phyloP scores from a whole-genome alignment of 1,140 invertebrate genomes.

The Cotesia typhae region DNA sequence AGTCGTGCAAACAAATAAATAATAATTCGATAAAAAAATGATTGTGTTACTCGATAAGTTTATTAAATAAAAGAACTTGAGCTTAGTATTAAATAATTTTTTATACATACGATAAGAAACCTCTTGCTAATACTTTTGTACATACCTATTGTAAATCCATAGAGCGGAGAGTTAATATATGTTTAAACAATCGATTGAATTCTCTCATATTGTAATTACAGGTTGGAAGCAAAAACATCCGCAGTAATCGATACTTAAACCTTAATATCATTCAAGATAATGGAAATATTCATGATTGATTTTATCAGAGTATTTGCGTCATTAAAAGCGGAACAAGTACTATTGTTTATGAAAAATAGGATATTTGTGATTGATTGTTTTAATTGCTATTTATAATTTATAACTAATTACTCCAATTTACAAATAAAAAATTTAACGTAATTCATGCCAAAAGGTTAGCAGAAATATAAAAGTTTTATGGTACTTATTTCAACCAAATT shows the following conservation, averaged over 20 bases:
- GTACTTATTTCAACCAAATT: too few relatives aligned
- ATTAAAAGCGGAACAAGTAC: too few relatives aligned
- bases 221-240: slow-evolving; percentile 33
- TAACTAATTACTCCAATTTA: too few relatives aligned
- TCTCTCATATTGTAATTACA: slow-evolving; percentile 32
- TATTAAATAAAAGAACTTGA: slow-evolving; percentile 29
- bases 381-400: too few relatives aligned
- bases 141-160: slow-evolving; percentile 25
- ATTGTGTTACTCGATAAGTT: slow-evolving; percentile 20
- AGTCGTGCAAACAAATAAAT: slow-evolving; percentile 25
- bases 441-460: too few relatives aligned
- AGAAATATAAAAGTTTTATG: too few relatives aligned
- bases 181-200: slow-evolving; percentile 33
- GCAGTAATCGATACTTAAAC: slow-evolving; percentile 30
- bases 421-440: too few relatives aligned
- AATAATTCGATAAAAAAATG: slow-evolving; percentile 18
- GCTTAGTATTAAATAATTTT: slow-evolving; percentile 8
- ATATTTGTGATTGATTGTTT: too few relatives aligned
- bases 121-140: background rate
- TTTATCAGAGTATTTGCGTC: too few relatives aligned
- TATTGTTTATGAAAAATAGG: too few relatives aligned
- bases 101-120: slow-evolving; percentile 21
- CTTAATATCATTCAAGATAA: background rate
- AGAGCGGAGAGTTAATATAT: slow-evolving; percentile 10
- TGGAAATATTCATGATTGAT: background rate